phyloP scores from a whole-genome alignment of 2,797 vertebrate species.

The Argya squamiceps region DNA sequence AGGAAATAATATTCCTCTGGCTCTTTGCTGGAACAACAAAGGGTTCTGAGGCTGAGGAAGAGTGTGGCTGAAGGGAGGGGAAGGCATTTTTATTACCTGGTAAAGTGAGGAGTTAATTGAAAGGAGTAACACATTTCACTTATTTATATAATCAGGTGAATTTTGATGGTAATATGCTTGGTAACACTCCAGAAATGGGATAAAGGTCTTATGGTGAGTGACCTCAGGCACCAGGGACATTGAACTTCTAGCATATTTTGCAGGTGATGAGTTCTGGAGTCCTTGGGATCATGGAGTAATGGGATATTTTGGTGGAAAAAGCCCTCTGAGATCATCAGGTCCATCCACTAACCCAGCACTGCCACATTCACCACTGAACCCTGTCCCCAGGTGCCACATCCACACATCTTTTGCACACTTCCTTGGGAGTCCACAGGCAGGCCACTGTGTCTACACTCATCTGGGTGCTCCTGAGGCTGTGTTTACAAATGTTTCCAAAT shows the following conservation, averaged over 20 bases:
- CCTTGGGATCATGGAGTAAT: not conserved
- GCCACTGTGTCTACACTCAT: not conserved
- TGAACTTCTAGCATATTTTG: accelerated
- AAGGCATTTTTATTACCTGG: not conserved
- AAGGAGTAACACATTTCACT: not conserved
- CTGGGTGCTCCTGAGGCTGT: not conserved
- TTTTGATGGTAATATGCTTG: not conserved
- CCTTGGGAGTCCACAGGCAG: not conserved
- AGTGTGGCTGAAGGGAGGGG: not conserved
- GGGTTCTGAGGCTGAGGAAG: not conserved
- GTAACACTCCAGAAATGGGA: not conserved
- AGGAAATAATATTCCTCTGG: not conserved
- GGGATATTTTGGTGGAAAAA: not conserved
- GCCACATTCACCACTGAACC: not conserved
- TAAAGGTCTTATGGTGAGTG: not conserved
- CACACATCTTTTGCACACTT: not conserved
- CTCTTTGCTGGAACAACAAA: not conserved
- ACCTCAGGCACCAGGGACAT: not conserved
- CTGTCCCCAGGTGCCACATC: not conserved
- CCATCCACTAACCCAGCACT: not conserved
- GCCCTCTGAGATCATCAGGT: not conserved
- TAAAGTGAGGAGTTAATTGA: not conserved
- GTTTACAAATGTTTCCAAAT: not conserved
- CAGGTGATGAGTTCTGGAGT: not conserved
- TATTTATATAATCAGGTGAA: not conserved